Evolutionary conservation across 2,888 invertebrate genomes (phyloP).

Genomic region (Mellilla xanthometata): DNA sequence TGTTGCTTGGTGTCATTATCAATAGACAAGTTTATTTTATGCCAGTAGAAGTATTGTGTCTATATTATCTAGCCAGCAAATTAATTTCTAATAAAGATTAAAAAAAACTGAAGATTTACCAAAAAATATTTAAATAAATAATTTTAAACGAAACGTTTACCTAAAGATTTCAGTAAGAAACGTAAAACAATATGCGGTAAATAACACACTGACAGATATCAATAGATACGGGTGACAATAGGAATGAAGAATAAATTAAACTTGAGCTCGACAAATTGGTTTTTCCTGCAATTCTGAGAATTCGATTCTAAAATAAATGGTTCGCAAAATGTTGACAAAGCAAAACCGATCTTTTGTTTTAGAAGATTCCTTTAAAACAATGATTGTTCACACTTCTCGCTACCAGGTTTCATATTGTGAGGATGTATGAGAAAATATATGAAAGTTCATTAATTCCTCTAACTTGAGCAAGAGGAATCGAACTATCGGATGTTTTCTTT

Average conservation of each 20-base stretch:
- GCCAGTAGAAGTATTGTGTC: no score
- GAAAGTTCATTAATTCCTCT: no score
- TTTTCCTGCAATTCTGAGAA: constrained; percentile 33
- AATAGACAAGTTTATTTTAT: no score
- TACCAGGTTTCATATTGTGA: no score
- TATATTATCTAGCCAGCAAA: no score
- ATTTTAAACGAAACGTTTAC: background rate
- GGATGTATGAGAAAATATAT: no score
- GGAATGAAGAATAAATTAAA: constrained; percentile 23
- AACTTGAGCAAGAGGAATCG: no score
- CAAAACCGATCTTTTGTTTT: constrained; percentile 35
- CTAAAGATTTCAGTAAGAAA: constrained; percentile 5
- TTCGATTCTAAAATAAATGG: constrained; percentile 29
- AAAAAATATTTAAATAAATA: no score
- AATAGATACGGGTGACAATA: constrained; percentile 9
- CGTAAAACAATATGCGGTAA: constrained; percentile 11
- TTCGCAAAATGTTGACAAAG: constrained; percentile 36
- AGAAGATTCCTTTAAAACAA: constrained; percentile 28
- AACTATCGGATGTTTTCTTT: no score
- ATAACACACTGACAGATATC: constrained; percentile 17
- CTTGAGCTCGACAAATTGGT: constrained; percentile 19
- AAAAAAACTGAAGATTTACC: no score
- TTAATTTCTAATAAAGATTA: no score
- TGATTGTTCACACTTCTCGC: no score
- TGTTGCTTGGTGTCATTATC: background rate